Base-by-base conservation (phyloP, 2,888 invertebrate species). In the Rotaria sp. region DNA sequence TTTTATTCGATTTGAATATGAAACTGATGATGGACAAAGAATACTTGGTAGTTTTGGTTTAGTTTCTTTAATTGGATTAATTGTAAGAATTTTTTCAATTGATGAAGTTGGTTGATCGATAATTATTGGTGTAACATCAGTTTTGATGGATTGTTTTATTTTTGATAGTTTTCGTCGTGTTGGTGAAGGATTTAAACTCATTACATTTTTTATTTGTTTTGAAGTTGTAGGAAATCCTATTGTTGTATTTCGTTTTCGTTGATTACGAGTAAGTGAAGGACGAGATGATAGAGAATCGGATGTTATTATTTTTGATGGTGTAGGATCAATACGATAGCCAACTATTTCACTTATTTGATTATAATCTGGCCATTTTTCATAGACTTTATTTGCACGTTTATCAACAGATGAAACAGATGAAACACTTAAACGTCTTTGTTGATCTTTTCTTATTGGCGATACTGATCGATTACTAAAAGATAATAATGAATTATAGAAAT, bases 311-410 rank as follows among this genome's bases (percentile, higher is more conserved):
- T 67, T 67, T 35, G 26, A 2, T 21, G 67, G 0, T 21, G 67
- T 15, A 80, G 26, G 45, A 15, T 80, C n/a, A 80, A 80, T 80
- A 26, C 45, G 41, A 80, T 80, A 80, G 3, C 80, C 80, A 45
- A 80, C 26, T 1, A 80, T 80, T 26, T 80, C 26, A 45, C 80
- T 80, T 80, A 80, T 45, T 80, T 80, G 80, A 45, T 80, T 45
- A 45, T 45, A 45, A 45, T 80, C 45, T 24, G 80, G 80, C 80
- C 80, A 80, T 80, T 45, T 41, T 26, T 80, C 80, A 80, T 80
- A 80, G 45, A 80, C 80, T 45, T n/a, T 80, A 80, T 45, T 26
- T 4, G 26, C 26, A 11, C n/a, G 45, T 80, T 80, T 80, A 45
- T 80, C 80, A n/a, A 15, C 0, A 11, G 80, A 45, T 41, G 26